These are phyloP conservation scores for Halocynthia roretzi DNA, from an alignment of 23 tunicate genomes.

Conservation along the genomic window DNA sequence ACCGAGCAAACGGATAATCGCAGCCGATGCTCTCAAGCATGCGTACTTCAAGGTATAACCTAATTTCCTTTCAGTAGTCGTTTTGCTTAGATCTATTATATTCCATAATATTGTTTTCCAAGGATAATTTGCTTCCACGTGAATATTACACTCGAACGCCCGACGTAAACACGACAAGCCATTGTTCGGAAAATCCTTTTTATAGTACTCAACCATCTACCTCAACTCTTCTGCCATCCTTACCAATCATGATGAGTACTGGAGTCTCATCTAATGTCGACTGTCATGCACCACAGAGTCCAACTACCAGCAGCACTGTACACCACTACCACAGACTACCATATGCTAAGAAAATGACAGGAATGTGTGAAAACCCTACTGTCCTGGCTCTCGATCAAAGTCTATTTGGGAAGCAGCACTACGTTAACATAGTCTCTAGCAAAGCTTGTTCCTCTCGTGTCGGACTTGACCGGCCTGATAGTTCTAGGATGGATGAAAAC, in stretches of 20 bases:
- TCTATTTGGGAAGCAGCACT: background rate
- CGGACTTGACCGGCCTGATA: constrained; percentile 23
- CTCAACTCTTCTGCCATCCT: too few relatives aligned
- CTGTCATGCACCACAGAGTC: too few relatives aligned
- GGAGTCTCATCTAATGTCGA: too few relatives aligned
- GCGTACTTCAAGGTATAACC: constrained; percentile 36
- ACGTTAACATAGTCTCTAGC: background rate
- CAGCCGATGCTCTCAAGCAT: constrained; percentile 45
- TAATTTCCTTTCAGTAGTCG: too few relatives aligned
- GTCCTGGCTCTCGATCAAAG: background rate
- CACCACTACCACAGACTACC: constrained; percentile 15
- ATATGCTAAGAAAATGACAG: constrained; percentile 12
- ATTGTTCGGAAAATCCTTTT: too few relatives aligned
- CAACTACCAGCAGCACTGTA: too few relatives aligned
- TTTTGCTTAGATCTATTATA: background rate
- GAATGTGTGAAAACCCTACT: background rate
- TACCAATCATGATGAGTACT: too few relatives aligned
- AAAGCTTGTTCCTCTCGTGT: background rate
- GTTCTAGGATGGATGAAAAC: background rate
- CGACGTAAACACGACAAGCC: too few relatives aligned
- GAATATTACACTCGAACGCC: too few relatives aligned
- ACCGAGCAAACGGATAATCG: constrained; percentile 38
- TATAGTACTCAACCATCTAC: too few relatives aligned
- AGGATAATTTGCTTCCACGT: too few relatives aligned
- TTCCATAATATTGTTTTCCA: background rate